Base-by-base conservation (phyloP, 1,140 invertebrate species). In the Geopemphigus sp. region DNA sequence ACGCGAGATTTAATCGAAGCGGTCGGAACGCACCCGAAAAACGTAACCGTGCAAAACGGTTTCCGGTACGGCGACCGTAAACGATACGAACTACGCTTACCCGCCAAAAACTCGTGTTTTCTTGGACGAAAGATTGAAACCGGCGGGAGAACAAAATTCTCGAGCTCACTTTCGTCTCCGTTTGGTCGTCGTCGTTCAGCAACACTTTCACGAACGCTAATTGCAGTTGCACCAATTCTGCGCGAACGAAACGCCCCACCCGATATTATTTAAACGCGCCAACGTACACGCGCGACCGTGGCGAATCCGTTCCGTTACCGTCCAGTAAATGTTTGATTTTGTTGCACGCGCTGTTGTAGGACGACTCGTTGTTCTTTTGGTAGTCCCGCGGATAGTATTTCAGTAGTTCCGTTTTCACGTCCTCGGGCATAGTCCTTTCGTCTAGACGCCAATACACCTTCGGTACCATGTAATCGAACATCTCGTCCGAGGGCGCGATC, bases 91-190 rank as follows among this genome's bases (percentile, higher is more conserved):
- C 32, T 39, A 39, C 39, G 39, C 50, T 76, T 76, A 78, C 73
- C 15, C 73, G 61, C 73, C 73, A 78, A 47, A 26, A 19, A 59
- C 47, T 78, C 22, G 61, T 78, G 3, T 63, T 78, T 47, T 78
- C 73, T 78, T 61, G 73, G 8, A 11, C 47, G 26, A 78, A 78
- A 26, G 15, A 26, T 45, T 78, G 73, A 47, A 61, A 78, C 24
- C 15, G n/a, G 61, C 57, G 24, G 11, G 19, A 50, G 22, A 78
- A 78, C 19, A 78, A 45, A 29, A 78, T 24, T 47, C 73, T 78
- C 0, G 73, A 78, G 22, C 73, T 78, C 8, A 78, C 73, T 24
- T 61, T 22, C 24, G 56, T 78, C 1, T 78, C 73, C 14, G 56
- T 63, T 78, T 78, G 73, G 19, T 78, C 73, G 24, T 61, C 47